Conservation (phyloP, 2,888 invertebrate genomes). For the Cylloceria caligata region DNA sequence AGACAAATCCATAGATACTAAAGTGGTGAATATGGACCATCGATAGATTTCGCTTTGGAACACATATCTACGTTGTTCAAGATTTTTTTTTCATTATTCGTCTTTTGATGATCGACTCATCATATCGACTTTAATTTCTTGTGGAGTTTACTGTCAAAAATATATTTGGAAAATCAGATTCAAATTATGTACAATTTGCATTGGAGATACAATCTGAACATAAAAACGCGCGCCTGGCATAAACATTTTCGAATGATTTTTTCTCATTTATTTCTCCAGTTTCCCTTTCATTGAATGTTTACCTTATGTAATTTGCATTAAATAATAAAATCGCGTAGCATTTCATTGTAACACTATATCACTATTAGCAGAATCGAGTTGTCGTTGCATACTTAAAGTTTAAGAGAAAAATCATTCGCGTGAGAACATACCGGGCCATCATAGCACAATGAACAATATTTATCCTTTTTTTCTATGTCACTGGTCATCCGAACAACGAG, state of each 20-base stretch:
- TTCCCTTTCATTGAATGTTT: no score
- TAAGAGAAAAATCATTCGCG: neutral
- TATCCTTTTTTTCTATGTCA: neutral
- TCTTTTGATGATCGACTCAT: neutral
- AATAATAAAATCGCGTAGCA: neutral
- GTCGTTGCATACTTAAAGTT: neutral
- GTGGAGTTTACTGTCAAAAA: neutral
- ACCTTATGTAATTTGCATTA: neutral
- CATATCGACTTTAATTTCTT: neutral
- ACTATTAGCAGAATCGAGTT: neutral
- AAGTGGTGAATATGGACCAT: neutral
- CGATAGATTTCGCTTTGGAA: neutral
- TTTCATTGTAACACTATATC: neutral
- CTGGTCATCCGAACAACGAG: slow-evolving; percentile 6
- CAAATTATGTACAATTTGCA: neutral
- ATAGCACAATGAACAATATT: neutral
- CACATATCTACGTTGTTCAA: no score
- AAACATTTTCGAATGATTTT: no score
- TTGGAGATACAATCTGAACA: neutral
- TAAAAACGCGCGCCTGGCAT: neutral
- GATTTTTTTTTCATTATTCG: neutral
- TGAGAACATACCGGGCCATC: neutral
- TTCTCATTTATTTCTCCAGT: no score
- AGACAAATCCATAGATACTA: neutral
- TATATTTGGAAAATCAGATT: neutral